Conservation (phyloP, 2,113 vertebrate genomes). For the Dolichallabes microphthalmus region DNA sequence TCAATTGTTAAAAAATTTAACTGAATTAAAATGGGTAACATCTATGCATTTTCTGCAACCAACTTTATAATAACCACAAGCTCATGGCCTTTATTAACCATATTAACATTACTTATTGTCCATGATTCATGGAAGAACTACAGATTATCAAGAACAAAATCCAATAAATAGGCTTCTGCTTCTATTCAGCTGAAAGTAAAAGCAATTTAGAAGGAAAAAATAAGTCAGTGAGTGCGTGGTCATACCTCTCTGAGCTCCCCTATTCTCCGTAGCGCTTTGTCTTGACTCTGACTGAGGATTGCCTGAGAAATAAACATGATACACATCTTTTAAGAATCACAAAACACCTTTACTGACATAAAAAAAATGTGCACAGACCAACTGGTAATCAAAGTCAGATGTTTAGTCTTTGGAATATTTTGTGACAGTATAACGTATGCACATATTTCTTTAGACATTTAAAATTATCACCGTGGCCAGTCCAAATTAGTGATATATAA, state of each 20-base stretch:
- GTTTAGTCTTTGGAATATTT: not conserved
- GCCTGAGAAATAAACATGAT: conserved; percentile 63
- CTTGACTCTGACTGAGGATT: conserved; percentile 94
- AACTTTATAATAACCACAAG: not conserved
- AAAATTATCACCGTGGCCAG: not conserved
- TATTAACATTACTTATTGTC: not conserved
- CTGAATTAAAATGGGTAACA: not conserved
- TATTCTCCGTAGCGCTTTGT: conserved; percentile 93
- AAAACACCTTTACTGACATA: not conserved
- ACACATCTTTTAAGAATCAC: not conserved
- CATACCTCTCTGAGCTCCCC: conserved; percentile 90
- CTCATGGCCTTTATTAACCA: not conserved
- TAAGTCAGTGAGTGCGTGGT: not conserved
- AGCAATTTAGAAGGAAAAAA: not conserved
- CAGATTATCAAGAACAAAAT: not conserved
- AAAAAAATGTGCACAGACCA: not conserved
- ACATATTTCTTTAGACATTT: not conserved
- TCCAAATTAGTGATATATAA: not conserved
- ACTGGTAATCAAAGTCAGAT: not conserved
- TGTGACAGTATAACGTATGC: not conserved
- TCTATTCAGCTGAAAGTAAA: not conserved
- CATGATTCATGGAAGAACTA: not conserved
- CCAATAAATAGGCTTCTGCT: not conserved
- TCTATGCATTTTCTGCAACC: not conserved
- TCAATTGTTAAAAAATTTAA: no score